These are phyloP conservation scores for Melipona beecheii DNA, from an alignment of 2,888 invertebrate species.

Conservation along the genomic window DNA sequence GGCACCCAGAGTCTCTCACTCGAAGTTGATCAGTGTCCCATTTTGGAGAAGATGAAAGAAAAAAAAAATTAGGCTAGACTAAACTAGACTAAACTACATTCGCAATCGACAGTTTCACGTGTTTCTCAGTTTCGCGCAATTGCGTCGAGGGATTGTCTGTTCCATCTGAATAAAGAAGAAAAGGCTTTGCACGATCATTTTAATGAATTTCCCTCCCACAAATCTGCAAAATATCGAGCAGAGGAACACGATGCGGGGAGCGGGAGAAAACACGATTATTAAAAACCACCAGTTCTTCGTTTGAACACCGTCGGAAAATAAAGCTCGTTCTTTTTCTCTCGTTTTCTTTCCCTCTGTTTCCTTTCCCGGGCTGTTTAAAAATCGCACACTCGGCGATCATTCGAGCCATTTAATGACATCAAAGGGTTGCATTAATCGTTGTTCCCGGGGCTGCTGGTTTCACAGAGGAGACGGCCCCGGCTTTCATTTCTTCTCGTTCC, in stretches of 20 bases:
- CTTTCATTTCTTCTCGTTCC: constrained; percentile 37
- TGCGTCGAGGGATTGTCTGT: no score
- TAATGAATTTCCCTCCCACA: neutral
- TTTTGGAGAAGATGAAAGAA: no score
- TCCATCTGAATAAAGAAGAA: no score
- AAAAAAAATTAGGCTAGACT: no score
- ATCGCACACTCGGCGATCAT: neutral
- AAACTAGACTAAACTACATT: no score
- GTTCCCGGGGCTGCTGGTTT: constrained; percentile 5
- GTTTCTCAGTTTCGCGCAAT: no score
- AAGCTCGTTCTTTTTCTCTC: neutral
- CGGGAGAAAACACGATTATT: neutral
- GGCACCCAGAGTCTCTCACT: no score
- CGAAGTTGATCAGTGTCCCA: no score
- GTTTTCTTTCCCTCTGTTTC: no score
- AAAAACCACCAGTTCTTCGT: neutral
- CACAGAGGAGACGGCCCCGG: neutral
- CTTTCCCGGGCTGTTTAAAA: neutral
- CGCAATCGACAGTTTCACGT: no score
- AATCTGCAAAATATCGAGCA: neutral
- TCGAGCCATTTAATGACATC: constrained; percentile 19
- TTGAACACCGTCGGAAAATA: neutral
- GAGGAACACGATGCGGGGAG: no score
- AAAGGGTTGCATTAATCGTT: constrained; percentile 24
- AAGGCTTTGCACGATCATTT: no score